These are phyloP conservation scores for Amphimedon queenslandica DNA, from an alignment of 37 sponge, comb jelly and placozoan species.

Conservation along the genomic window DNA sequence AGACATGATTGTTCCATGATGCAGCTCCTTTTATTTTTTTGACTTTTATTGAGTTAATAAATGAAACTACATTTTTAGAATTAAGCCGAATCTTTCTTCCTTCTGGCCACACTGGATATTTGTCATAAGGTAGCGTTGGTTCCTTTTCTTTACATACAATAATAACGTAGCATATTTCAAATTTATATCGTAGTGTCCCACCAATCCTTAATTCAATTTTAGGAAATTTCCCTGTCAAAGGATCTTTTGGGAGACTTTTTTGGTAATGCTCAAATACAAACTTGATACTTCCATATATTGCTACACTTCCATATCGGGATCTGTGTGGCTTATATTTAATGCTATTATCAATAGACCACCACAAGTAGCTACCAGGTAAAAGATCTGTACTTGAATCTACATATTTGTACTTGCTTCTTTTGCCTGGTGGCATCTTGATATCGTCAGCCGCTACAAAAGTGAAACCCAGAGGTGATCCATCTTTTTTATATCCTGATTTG, in stretches of 20 bases:
- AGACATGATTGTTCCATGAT: background rate
- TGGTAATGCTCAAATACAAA: background rate
- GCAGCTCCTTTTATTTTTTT: background rate
- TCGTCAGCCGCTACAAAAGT: background rate
- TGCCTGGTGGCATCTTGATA: background rate
- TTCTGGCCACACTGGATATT: background rate
- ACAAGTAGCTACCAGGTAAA: slow-evolving; percentile 17
- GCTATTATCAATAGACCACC: slow-evolving; percentile 21
- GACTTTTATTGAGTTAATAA: background rate
- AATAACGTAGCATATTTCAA: slow-evolving; percentile 24
- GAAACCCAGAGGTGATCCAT: background rate
- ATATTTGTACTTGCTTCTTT: background rate
- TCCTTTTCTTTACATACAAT: slow-evolving; percentile 4
- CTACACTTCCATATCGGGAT: background rate
- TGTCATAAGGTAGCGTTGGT: background rate
- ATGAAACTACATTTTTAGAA: background rate
- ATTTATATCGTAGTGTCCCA: slow-evolving; percentile 18
- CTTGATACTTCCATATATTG: background rate
- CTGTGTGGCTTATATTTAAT: too few species aligned
- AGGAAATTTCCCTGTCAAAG: background rate
- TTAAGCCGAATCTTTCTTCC: background rate
- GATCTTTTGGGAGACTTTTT: too few species aligned
- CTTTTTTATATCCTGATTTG: background rate
- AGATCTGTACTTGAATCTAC: background rate
- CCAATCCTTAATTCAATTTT: slow-evolving; percentile 1